phyloP scores from a whole-genome alignment of 2,113 vertebrate species.

The Heteronetta atricapilla region DNA sequence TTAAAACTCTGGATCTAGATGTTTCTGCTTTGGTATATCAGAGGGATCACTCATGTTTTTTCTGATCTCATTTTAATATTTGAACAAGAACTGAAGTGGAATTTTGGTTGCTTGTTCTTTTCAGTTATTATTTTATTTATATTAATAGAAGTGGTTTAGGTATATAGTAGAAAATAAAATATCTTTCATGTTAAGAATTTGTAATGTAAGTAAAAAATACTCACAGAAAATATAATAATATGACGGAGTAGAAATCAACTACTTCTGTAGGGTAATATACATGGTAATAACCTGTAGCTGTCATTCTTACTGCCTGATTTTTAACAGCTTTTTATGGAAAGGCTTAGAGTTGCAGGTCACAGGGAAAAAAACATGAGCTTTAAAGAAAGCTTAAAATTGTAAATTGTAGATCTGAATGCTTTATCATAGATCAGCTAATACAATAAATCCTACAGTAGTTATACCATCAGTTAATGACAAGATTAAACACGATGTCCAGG shows the following conservation, averaged over 20 bases:
- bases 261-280: background rate
- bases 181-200: background rate
- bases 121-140: background rate
- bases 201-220: background rate
- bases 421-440: background rate
- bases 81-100: background rate
- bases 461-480: background rate
- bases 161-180: background rate
- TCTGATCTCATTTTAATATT: background rate
- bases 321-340: background rate
- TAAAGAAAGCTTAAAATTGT: background rate
- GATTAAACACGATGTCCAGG: background rate
- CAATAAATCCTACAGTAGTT: background rate
- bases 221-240: background rate
- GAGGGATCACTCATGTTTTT: background rate
- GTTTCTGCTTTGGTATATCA: background rate
- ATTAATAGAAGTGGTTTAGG: background rate
- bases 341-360: background rate
- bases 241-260: background rate
- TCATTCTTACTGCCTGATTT: background rate
- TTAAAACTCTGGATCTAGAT: background rate
- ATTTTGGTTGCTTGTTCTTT: background rate
- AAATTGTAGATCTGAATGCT: background rate
- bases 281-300: background rate
- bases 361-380: background rate